A percentile compares a stretch with the other conserved stretches of the same genome.
These are phyloP conservation scores for Coelopa frigida DNA, from an alignment of 1,140 invertebrate genomes.

Conservation along the genomic window DNA sequence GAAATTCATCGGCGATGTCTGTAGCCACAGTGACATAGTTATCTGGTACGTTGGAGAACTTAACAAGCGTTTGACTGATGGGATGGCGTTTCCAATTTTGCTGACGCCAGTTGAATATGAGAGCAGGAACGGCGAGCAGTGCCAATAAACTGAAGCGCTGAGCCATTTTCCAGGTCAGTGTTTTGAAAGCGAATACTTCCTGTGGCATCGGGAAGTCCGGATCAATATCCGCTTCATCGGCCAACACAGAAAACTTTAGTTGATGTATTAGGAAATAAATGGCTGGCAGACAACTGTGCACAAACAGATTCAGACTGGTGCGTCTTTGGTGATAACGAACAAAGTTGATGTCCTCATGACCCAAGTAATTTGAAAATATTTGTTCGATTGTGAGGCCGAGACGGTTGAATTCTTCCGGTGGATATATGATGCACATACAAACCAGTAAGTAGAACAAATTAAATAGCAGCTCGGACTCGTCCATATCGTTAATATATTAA, in stretches of 20 bases:
- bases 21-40: conserved; percentile 62
- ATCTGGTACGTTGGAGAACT: conserved; percentile 55
- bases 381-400: conserved; percentile 65
- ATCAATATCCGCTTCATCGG: conserved; percentile 40
- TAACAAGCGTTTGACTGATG: conserved; percentile 56
- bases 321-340: conserved; percentile 65
- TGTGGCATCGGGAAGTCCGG: conserved; percentile 41
- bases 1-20: conserved; percentile 71
- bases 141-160: conserved; percentile 43
- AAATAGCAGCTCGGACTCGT: conserved; percentile 49
- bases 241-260: conserved; percentile 46
- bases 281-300: conserved; percentile 62
- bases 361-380: conserved; percentile 57
- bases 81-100: conserved; percentile 68
- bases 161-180: conserved; percentile 40
- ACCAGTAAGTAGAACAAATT: conserved; percentile 63
- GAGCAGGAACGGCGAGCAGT: conserved; percentile 33
- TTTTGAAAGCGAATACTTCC: conserved; percentile 44
- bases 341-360: conserved; percentile 62
- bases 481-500: no score
- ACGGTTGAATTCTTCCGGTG: conserved; percentile 65
- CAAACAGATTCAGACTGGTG: conserved; percentile 56
- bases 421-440: conserved; percentile 63
- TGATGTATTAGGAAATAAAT: conserved; percentile 57
- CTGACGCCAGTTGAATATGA: conserved; percentile 58